Base-by-base conservation (phyloP, 2,888 invertebrate species). In the Sceliomorpha sp. region DNA sequence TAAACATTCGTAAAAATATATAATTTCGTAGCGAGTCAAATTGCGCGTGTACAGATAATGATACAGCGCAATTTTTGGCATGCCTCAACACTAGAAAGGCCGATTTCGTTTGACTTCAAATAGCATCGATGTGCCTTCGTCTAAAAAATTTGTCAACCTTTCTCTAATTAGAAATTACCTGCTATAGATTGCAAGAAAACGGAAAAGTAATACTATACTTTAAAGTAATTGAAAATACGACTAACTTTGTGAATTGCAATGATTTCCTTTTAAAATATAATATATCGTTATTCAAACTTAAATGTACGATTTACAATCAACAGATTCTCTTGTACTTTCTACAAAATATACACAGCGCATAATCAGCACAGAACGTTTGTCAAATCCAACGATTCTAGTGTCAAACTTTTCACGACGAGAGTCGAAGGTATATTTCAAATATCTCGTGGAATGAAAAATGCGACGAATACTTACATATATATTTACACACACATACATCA, bases 371-470 rank as follows among this genome's bases (percentile, higher is more conserved):
- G 13, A 53, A 62, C 14, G 14, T 45, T 39, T 7, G 14, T 47
- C 37, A 37, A 63, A 48, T 44, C 27, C 24, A 56, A 55, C 34
- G 40, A 42, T 13, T 42, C 8, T 48, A 55, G 36, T 37, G 12
- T 58, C 34, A 51, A 64, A 50, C 32, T 29, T 14, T 44, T 64
- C 64, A 40, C 64, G 58, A 64, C 58, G 64, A 64, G 29, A 48
- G 42, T 64, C 56, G 53, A 56, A 50, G 42, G 55, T 42, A 48
- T 20, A 2, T 55, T 14, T 24, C 9, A 39, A 45, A 37, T 27
- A 47, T 55, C 26, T 56, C 7, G 36, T 14, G 17, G 17, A 64
- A 64, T 50, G 44, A 51, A 17, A 55, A 55, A 56, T 44, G 42
- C 27, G 50, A 66, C 45, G 51, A 17, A 59, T 66, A 53, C 39